Evolutionary conservation across 53 echinoderm and acorn worm genomes (phyloP).

Genomic region (Apostichopus leukothele): DNA sequence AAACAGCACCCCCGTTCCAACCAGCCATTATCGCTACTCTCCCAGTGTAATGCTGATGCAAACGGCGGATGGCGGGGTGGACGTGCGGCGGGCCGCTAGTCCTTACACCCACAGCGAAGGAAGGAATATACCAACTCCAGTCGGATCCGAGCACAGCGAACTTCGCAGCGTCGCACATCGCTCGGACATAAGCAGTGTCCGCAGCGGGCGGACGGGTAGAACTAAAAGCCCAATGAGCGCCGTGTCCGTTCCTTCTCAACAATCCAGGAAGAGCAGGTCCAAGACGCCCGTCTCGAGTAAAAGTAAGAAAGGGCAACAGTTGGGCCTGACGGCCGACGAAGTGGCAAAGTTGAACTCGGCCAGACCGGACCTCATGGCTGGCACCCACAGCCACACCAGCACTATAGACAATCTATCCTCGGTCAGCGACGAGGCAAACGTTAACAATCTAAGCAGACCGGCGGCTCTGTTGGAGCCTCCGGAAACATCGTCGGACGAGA

Average conservation of each 20-base stretch:
- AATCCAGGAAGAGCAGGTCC: slow-evolving; percentile 14
- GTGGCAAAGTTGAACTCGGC: slow-evolving; percentile 86
- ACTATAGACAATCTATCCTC: slow-evolving; percentile 91
- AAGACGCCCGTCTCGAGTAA: slow-evolving; percentile 26
- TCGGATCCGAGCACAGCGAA: slow-evolving; percentile 89
- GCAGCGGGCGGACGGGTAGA: slow-evolving; percentile 56
- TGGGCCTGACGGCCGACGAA: slow-evolving; percentile 90
- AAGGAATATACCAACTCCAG: slow-evolving; percentile 62
- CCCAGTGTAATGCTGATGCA: slow-evolving; percentile 53
- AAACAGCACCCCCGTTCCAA: slow-evolving; percentile 60
- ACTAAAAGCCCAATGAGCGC: slow-evolving; percentile 62
- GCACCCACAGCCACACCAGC: slow-evolving; percentile 93
- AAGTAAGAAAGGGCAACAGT: slow-evolving; percentile 33
- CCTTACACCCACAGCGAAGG: slow-evolving; percentile 54
- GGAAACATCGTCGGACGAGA: slow-evolving; percentile 85
- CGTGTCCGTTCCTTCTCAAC: slow-evolving; percentile 35
- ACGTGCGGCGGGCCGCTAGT: slow-evolving; percentile 53
- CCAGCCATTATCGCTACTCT: slow-evolving; percentile 45
- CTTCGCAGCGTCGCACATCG: slow-evolving; percentile 80
- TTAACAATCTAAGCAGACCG: slow-evolving; percentile 22
- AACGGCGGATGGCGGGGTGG: slow-evolving; percentile 23
- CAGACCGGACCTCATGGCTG: slow-evolving; percentile 83
- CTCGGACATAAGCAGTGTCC: slow-evolving; percentile 78
- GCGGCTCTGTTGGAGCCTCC: slow-evolving; percentile 81
- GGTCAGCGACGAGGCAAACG: slow-evolving; percentile 44